Evolutionary conservation across 2,888 invertebrate species (phyloP).

Genomic region (Branchipolynoe longqiensis): DNA sequence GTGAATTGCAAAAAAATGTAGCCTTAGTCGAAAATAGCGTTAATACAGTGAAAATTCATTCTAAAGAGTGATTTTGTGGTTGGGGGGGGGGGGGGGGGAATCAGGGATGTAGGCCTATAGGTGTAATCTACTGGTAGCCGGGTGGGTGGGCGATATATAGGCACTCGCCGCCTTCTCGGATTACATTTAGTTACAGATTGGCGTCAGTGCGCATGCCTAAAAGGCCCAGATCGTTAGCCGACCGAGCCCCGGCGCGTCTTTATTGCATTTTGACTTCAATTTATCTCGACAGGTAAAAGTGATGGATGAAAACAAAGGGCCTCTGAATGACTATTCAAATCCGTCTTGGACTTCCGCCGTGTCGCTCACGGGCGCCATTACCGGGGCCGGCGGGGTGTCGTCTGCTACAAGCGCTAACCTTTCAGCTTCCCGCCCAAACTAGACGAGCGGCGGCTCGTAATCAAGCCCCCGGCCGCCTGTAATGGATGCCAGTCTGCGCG

Average conservation of each 20-base stretch:
- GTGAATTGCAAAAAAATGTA: too few species aligned
- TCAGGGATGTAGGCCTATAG: too few species aligned
- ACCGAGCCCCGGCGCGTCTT: conserved; percentile 42
- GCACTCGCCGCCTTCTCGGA: conserved; percentile 20
- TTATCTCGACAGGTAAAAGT: conserved; percentile 52
- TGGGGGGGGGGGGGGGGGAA: too few species aligned
- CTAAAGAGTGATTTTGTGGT: too few species aligned
- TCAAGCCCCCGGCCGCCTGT: background rate
- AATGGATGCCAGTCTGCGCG: background rate
- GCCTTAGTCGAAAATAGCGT: too few species aligned
- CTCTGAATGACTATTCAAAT: conserved; percentile 56
- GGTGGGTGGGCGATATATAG: background rate
- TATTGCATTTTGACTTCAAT: conserved; percentile 55
- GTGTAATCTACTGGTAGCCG: background rate
- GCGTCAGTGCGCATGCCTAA: conserved; percentile 28
- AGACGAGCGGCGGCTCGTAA: conserved; percentile 22
- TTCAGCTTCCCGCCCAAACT: conserved; percentile 17
- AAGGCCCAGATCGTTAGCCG: conserved; percentile 38
- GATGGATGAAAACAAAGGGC: conserved; percentile 56
- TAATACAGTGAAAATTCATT: too few species aligned
- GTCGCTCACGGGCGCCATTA: conserved; percentile 36
- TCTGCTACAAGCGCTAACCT: conserved; percentile 36
- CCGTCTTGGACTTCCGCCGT: conserved; percentile 49
- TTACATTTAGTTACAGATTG: conserved; percentile 55
- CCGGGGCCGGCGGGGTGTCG: background rate